Evolutionary conservation across 1,140 invertebrate species (phyloP).

Genomic region (Charaxes varanes): DNA sequence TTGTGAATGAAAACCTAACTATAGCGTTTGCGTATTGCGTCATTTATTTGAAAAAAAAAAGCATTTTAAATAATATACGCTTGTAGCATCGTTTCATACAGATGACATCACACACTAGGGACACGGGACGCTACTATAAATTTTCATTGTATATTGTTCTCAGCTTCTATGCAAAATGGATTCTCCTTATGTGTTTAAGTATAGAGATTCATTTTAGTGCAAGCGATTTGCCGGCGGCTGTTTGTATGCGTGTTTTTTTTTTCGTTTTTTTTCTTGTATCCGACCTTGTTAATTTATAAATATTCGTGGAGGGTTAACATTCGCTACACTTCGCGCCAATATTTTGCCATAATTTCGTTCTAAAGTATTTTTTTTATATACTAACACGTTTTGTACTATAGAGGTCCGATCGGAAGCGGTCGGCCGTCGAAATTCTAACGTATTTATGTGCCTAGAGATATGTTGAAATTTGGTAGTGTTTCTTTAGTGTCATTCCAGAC

Average conservation of each 20-base stretch:
- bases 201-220: too few species aligned
- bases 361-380: slow-evolving; percentile 38
- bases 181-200: too few species aligned
- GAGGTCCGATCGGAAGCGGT: slow-evolving; percentile 36
- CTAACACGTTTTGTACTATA: slow-evolving; percentile 45
- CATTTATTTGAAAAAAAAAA: too few species aligned
- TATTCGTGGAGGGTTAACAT: slow-evolving; percentile 44
- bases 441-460: slow-evolving; percentile 40
- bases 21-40: too few species aligned
- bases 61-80: too few species aligned
- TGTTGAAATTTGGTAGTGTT: slow-evolving; percentile 40
- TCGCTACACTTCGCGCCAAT: slow-evolving; percentile 61
- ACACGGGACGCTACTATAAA: too few species aligned
- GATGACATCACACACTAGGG: too few species aligned
- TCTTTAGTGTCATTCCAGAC: slow-evolving; percentile 70
- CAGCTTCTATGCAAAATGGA: too few species aligned
- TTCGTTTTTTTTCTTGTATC: slow-evolving; percentile 34
- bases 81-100: too few species aligned
- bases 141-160: too few species aligned
- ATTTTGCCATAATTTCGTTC: slow-evolving; percentile 66
- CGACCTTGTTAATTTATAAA: slow-evolving; percentile 42
- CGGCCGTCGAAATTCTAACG: slow-evolving; percentile 47
- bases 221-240: not conserved
- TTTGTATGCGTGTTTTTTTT: slow-evolving; percentile 27
- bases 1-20: too few species aligned